Percentiles rank a stretch among this genome's conserved stretches.
phyloP scores from a whole-genome alignment of 2,888 invertebrate species.

The Lasioglossum morio region DNA sequence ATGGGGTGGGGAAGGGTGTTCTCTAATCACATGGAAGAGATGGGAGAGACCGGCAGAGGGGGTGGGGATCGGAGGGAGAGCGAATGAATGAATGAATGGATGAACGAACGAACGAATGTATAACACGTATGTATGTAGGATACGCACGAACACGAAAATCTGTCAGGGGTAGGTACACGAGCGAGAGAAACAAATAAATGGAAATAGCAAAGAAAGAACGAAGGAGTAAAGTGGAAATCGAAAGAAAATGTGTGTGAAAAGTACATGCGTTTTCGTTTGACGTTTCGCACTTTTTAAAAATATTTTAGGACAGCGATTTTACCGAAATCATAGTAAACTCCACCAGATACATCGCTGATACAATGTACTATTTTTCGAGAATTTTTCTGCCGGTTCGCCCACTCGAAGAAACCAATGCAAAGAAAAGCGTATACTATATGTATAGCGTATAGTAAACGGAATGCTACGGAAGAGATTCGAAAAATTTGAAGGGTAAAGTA shows the following conservation, averaged over 20 bases:
- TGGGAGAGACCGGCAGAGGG: neutral
- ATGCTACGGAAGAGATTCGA: neutral
- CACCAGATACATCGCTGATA: neutral
- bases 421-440: neutral
- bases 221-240: neutral
- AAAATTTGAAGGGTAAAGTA: neutral
- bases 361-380: conserved; percentile 1
- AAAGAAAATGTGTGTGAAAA: neutral
- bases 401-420: neutral
- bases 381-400: neutral
- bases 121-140: neutral
- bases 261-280: conserved; percentile 2
- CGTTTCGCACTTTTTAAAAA: neutral
- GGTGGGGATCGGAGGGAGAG: neutral
- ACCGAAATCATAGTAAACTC: neutral
- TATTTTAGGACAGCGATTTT: neutral
- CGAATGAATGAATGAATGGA: neutral
- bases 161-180: neutral
- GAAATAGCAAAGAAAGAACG: neutral
- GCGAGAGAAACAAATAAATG: neutral
- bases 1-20: neutral
- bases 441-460: neutral
- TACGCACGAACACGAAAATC: neutral
- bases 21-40: neutral
- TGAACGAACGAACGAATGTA: neutral